Percentiles rank a stretch among this genome's conserved stretches.
Conservation (phyloP, 2,888 invertebrate species). For the Phoenoteleia sp. region DNA sequence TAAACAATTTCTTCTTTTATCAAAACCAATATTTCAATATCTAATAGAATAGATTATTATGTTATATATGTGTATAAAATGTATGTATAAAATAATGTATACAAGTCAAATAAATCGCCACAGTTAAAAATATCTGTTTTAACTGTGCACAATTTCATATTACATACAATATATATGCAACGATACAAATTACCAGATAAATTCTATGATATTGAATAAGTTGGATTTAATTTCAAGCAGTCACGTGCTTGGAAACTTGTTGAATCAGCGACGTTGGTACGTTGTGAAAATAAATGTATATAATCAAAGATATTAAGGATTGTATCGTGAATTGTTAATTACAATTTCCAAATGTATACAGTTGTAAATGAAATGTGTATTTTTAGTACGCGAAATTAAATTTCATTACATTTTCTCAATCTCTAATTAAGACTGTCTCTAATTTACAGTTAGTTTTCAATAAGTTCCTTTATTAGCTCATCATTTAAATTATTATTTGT, state of each 20-base stretch:
- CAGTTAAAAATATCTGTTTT: neutral
- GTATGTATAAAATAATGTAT: neutral
- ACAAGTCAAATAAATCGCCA: neutral
- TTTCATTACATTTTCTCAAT: no score
- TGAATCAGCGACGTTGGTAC: slow-evolving; percentile 11
- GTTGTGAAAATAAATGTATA: slow-evolving; percentile 18
- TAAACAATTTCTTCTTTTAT: no score
- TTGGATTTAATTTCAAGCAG: slow-evolving; percentile 18
- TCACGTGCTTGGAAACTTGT: slow-evolving; percentile 22
- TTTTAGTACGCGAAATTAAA: neutral
- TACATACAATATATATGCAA: no score
- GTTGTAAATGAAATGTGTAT: neutral
- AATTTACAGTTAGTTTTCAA: no score
- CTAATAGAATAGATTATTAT: no score
- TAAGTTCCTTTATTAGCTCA: no score
- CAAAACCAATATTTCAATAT: no score
- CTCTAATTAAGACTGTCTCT: no score
- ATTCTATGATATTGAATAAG: slow-evolving; percentile 14
- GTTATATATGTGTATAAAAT: no score
- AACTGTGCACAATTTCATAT: no score
- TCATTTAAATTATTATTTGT: no score
- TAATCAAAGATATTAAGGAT: slow-evolving; percentile 11
- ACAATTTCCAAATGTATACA: neutral
- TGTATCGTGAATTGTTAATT: slow-evolving; percentile 12
- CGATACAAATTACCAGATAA: neutral